These are phyloP conservation scores for Proales similis DNA, from an alignment of 1,140 invertebrate genomes.

Conservation along the genomic window DNA sequence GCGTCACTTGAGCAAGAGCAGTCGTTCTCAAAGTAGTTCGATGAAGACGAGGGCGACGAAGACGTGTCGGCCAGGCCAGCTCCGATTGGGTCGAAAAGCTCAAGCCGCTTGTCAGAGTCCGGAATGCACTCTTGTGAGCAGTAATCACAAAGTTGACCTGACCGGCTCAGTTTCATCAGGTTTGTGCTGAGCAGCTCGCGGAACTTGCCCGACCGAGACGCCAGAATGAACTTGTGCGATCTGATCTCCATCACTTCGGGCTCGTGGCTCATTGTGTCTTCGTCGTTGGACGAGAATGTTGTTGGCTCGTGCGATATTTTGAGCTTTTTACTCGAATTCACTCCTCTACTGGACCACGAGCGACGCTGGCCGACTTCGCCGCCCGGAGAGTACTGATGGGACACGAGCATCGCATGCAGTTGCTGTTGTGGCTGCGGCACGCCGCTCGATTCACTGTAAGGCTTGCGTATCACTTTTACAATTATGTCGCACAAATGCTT, in stretches of 20 bases:
- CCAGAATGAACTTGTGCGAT: slow-evolving; percentile 24
- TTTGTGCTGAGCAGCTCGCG: slow-evolving; percentile 16
- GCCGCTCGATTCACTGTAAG: too few relatives aligned
- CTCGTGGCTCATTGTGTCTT: not conserved
- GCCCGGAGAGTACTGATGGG: not conserved
- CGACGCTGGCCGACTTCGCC: not conserved
- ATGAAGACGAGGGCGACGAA: not conserved
- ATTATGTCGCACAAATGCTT: slow-evolving; percentile 33
- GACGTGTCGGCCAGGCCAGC: not conserved
- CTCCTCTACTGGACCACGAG: slow-evolving; percentile 1
- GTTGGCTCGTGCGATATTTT: too few relatives aligned
- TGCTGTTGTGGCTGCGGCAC: not conserved
- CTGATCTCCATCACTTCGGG: slow-evolving; percentile 10
- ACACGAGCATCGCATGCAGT: not conserved
- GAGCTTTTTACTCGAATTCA: not conserved
- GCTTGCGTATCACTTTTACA: slow-evolving; percentile 19
- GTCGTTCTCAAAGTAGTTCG: too few relatives aligned
- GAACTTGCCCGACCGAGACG: slow-evolving; percentile 26
- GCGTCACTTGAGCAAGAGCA: too few relatives aligned
- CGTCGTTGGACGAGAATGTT: slow-evolving; percentile 14
- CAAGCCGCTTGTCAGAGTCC: too few relatives aligned
- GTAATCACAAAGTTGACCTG: not conserved
- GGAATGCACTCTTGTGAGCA: too few relatives aligned
- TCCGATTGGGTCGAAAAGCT: too few relatives aligned
- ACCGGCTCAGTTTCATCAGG: not conserved